phyloP scores from a whole-genome alignment of 2,888 invertebrate species.

The Drosophila aldrichi region DNA sequence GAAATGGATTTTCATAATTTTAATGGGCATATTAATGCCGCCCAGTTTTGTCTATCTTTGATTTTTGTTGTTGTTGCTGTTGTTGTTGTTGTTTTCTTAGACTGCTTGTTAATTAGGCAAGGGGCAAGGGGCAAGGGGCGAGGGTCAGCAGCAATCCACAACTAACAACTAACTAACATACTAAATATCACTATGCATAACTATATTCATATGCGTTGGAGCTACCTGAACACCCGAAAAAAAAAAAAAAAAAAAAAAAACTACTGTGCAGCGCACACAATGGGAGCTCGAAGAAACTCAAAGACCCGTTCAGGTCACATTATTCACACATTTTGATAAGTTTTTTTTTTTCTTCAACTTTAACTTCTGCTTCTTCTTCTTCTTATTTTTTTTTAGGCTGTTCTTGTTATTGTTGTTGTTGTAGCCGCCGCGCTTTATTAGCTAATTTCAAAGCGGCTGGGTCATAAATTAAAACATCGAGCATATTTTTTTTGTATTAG shows the following conservation, averaged over 20 bases:
- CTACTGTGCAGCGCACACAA: constrained; percentile 46
- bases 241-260: constrained; percentile 22
- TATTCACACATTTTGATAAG: constrained; percentile 74
- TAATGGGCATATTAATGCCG: constrained; percentile 77
- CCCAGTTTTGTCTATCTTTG: constrained; percentile 39
- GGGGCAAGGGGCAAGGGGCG: constrained; percentile 15
- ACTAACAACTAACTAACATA: constrained; percentile 19
- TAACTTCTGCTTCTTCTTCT: neutral
- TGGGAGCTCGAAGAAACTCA: constrained; percentile 16
- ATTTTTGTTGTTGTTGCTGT: too few relatives aligned
- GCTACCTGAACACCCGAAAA: constrained; percentile 45
- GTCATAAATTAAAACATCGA: constrained; percentile 77
- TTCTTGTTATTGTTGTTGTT: constrained; percentile 18
- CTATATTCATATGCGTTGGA: constrained; percentile 12
- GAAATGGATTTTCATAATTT: constrained; percentile 75
- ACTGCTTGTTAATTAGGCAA: constrained; percentile 68
- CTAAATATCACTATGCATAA: constrained; percentile 8
- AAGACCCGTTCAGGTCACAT: constrained; percentile 72
- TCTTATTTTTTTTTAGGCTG: constrained; percentile 10
- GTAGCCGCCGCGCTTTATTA: constrained; percentile 60
- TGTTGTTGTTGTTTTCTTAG: constrained; percentile 16
- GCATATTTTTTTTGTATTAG: constrained; percentile 35
- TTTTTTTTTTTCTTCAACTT: constrained; percentile 35
- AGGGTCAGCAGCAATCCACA: too few relatives aligned
- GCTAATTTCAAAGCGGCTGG: constrained; percentile 79